phyloP scores from a whole-genome alignment of 1,140 invertebrate genomes.

The Alviniconcha marisindica region DNA sequence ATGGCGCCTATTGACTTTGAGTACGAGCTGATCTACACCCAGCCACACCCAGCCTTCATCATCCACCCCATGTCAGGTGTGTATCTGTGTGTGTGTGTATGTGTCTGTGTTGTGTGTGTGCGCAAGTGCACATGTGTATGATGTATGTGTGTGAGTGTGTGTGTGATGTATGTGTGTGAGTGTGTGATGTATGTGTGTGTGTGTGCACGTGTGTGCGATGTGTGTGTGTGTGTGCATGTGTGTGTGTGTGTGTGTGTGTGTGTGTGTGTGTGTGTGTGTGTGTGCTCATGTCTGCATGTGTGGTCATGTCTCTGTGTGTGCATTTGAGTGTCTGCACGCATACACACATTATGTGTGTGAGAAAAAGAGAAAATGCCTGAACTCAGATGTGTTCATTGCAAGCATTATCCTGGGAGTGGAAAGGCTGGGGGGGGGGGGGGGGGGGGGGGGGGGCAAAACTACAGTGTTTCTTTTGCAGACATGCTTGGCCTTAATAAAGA shows the following conservation, averaged over 20 bases:
- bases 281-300: neutral
- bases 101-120: neutral
- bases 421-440: no score
- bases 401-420: no score
- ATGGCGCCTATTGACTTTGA: constrained; percentile 76
- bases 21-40: constrained; percentile 69
- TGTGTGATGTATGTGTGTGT: neutral
- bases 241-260: neutral
- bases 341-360: neutral
- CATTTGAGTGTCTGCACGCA: neutral
- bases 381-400: no score
- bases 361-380: neutral
- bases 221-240: neutral
- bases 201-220: neutral
- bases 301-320: neutral
- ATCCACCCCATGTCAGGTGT: constrained; percentile 73
- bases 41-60: constrained; percentile 72
- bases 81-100: constrained; percentile 32
- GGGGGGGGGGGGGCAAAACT: no score
- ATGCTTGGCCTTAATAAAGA: no score
- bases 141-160: constrained; percentile 7
- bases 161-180: neutral
- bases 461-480: neutral
- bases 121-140: no score
- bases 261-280: constrained; percentile 19